These are phyloP conservation scores for Periparus ater DNA, from an alignment of 2,797 vertebrate species.

Conservation along the genomic window DNA sequence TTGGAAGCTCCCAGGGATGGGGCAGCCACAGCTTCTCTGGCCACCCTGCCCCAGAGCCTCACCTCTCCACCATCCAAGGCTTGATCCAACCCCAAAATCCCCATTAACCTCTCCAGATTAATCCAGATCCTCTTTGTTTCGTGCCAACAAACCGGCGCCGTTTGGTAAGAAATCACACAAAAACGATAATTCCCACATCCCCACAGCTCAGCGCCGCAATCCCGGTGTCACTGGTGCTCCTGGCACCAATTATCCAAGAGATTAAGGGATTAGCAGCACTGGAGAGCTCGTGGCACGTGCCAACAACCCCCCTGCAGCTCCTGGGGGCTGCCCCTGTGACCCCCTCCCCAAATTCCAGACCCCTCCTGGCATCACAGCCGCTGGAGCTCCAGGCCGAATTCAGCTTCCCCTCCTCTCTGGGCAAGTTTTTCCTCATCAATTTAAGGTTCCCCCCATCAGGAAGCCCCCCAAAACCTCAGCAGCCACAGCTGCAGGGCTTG, in stretches of 20 bases:
- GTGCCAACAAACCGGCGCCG: accelerated
- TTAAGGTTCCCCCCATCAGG: not conserved
- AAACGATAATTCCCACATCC: not conserved
- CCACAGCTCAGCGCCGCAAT: not conserved
- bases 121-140: not conserved
- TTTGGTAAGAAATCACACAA: not conserved
- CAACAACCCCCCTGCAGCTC: not conserved
- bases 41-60: not conserved
- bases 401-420: accelerated
- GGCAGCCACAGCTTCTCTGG: not conserved
- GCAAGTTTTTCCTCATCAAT: not conserved
- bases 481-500: not conserved
- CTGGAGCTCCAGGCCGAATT: not conserved
- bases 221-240: not conserved
- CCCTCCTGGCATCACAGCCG: accelerated
- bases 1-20: not conserved
- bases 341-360: not conserved
- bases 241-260: not conserved
- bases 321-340: accelerated
- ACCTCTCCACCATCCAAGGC: accelerated
- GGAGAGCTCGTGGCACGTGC: not conserved
- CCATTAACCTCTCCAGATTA: not conserved
- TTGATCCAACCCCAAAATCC: not conserved
- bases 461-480: not conserved
- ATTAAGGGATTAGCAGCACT: constrained; percentile 7